A percentile compares a stretch with the other conserved stretches of the same genome.
Evolutionary conservation across 1,140 invertebrate genomes (phyloP).

Genomic region (Camponotus pennsylvanicus): DNA sequence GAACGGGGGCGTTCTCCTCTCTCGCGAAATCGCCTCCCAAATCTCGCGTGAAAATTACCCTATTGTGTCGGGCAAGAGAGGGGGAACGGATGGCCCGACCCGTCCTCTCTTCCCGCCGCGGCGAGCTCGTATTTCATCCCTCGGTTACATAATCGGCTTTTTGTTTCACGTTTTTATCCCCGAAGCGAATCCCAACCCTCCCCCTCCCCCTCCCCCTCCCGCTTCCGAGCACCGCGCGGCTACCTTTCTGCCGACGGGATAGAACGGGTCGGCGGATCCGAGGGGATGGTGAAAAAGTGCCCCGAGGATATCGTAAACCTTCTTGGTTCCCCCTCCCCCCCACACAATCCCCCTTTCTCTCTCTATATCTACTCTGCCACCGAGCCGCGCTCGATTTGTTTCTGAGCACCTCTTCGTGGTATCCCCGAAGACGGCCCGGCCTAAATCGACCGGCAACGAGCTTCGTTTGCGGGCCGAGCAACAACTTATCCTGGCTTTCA

Average conservation of each 20-base stretch:
- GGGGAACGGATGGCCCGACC: slow-evolving; percentile 39
- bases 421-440: slow-evolving; percentile 47
- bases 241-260: slow-evolving; percentile 23
- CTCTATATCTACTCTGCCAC: slow-evolving; percentile 17
- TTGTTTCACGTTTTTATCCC: slow-evolving; percentile 86
- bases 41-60: slow-evolving; percentile 87
- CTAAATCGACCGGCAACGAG: slow-evolving; percentile 69
- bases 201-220: not conserved
- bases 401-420: slow-evolving; percentile 66
- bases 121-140: slow-evolving; percentile 82
- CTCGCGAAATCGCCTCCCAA: slow-evolving; percentile 85
- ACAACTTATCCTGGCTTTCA: slow-evolving; percentile 21
- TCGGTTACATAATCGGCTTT: slow-evolving; percentile 86
- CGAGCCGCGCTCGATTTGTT: slow-evolving; percentile 74
- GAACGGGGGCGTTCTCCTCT: slow-evolving; percentile 67
- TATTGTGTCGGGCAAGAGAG: slow-evolving; percentile 79
- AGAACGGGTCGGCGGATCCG: slow-evolving; percentile 4
- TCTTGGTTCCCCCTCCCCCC: not conserved
- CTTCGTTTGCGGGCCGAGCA: slow-evolving; percentile 6
- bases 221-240: not conserved
- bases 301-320: slow-evolving; percentile 72
- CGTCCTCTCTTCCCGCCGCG: slow-evolving; percentile 56
- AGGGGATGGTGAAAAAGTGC: slow-evolving; percentile 63
- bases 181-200: slow-evolving; percentile 30
- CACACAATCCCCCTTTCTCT: not conserved